Evolutionary conservation across 2,888 invertebrate species (phyloP).

Genomic region (Abrostola tripartita): DNA sequence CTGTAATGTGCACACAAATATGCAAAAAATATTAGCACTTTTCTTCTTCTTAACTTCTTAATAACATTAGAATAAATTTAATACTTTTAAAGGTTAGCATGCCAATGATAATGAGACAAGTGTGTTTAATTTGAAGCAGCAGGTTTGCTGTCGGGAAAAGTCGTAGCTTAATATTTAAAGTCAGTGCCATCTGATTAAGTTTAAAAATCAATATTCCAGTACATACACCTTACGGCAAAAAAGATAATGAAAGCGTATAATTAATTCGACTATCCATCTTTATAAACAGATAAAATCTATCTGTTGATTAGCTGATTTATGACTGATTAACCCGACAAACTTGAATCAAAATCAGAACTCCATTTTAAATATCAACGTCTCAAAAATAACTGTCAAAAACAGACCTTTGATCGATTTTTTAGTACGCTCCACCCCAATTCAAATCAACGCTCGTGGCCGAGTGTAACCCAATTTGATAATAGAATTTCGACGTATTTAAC

Average conservation of each 20-base stretch:
- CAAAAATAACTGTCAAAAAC: conserved; percentile 3
- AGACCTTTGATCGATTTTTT: conserved; percentile 19
- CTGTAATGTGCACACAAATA: too few relatives aligned
- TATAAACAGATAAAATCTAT: background rate
- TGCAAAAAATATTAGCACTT: too few relatives aligned
- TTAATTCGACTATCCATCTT: background rate
- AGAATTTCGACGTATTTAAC: conserved; percentile 54
- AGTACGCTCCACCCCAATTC: conserved; percentile 30
- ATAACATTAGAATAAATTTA: too few relatives aligned
- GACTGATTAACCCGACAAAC: background rate
- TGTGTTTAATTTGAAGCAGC: too few relatives aligned
- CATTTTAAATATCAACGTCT: background rate
- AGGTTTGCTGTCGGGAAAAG: too few relatives aligned
- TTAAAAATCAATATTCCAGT: too few relatives aligned
- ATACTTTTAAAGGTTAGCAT: too few relatives aligned
- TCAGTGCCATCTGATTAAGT: too few relatives aligned
- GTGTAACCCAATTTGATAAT: conserved; percentile 56
- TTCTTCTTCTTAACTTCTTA: too few relatives aligned
- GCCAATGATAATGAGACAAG: too few relatives aligned
- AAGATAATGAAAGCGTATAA: background rate
- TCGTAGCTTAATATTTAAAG: too few relatives aligned
- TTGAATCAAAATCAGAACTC: background rate
- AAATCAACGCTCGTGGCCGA: conserved; percentile 44
- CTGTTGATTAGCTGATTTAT: background rate
- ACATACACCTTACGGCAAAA: too few relatives aligned